Base-by-base conservation (phyloP, 2,113 vertebrate genomes). In the Upupa epops region DNA sequence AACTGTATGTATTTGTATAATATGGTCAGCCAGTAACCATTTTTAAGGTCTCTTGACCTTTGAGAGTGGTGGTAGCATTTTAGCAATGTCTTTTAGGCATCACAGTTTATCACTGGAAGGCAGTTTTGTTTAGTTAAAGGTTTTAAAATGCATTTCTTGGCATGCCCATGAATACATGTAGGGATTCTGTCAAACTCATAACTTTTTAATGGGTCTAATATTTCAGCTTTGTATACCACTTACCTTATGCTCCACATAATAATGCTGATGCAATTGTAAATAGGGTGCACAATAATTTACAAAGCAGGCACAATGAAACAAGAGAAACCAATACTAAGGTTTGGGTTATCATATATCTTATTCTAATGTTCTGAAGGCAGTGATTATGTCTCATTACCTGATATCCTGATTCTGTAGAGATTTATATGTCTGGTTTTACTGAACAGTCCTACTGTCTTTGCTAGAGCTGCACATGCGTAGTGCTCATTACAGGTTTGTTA, bases 21-120 rank as follows among this genome's bases (percentile, higher is more conserved):
- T 34, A 45, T 83, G 96, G 88, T 97, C 94, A 97, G 93, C 91
- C 89, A 96, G 95, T 58, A 96, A 97, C 95, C 52, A 49, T 96
- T 96, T 96, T 96, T 96, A 97, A 96, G 76, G 87, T 96, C 92
- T 92, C 71, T 86, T 94, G 83, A 78, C 81, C 86, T 97, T 96
- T 96, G 90, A 93, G 84, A 88, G 84, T 96, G 94, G 83, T 32
- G 32, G 77, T 94, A 90, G 75, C 81, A 83, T 94, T 96, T 96
- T 82, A 89, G 81, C 36, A n/a, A 83, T 94, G 85, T 88, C 87
- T 94, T 97, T 88, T 91, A 94, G 93, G 58, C 88, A 83, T 40
- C 75, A 88, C 65, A 87, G 83, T 96, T 94, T 95, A 95, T 96
- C 64, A 96, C 51, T 94, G 85, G 93, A 90, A 96, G 87, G 86